Evolutionary conservation across 2,888 invertebrate genomes (phyloP).

Genomic region (Drosophila acutilabella): DNA sequence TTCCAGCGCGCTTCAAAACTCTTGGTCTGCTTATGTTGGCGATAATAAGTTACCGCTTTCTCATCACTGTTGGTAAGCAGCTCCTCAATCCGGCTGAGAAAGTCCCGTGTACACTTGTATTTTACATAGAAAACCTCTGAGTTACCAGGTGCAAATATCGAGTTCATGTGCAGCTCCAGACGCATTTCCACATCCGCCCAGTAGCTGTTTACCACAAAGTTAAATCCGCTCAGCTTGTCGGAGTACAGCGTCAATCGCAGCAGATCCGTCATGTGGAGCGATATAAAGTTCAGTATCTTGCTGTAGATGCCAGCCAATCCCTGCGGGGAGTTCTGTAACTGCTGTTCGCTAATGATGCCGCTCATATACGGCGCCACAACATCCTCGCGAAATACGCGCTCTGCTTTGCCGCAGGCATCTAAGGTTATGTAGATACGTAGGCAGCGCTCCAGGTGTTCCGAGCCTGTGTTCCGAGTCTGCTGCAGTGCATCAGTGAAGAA

Average conservation of each 20-base stretch:
- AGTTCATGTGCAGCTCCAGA: slow-evolving; percentile 91
- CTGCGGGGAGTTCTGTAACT: slow-evolving; percentile 83
- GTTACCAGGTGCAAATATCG: slow-evolving; percentile 96
- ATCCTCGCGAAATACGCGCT: slow-evolving; percentile 88
- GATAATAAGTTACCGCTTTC: slow-evolving; percentile 85
- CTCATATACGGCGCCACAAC: slow-evolving; percentile 85
- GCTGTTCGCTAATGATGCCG: slow-evolving; percentile 88
- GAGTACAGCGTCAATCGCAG: slow-evolving; percentile 86
- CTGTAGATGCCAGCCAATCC: slow-evolving; percentile 88
- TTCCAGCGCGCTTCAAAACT: slow-evolving; percentile 95
- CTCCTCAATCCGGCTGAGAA: slow-evolving; percentile 90
- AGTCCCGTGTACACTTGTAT: slow-evolving; percentile 91
- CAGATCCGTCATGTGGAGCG: slow-evolving; percentile 88
- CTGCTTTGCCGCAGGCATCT: slow-evolving; percentile 87
- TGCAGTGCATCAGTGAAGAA: slow-evolving; percentile 83
- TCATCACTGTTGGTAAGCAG: slow-evolving; percentile 86
- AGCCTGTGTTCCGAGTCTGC: slow-evolving; percentile 60
- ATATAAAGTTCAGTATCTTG: slow-evolving; percentile 90
- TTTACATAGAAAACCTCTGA: slow-evolving; percentile 94
- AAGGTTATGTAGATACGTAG: slow-evolving; percentile 84
- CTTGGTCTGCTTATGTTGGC: slow-evolving; percentile 89
- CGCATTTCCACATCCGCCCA: slow-evolving; percentile 94
- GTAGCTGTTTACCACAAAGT: slow-evolving; percentile 93
- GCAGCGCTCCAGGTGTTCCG: slow-evolving; percentile 85
- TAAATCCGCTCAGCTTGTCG: slow-evolving; percentile 87